Conservation (phyloP, 35 echinoderm and acorn worm species). For the Chiridota heheva region DNA sequence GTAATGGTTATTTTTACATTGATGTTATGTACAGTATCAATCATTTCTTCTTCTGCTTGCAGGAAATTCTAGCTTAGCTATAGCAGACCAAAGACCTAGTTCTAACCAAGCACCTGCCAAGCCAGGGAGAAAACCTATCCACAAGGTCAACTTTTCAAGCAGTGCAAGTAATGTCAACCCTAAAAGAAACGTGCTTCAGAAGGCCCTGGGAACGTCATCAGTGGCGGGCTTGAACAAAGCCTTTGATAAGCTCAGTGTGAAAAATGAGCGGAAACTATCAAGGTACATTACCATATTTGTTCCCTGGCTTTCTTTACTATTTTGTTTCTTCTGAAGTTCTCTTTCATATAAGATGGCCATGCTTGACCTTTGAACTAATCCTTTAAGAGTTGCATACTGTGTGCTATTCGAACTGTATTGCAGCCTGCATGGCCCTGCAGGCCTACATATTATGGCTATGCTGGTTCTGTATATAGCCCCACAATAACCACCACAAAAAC, state of each 20-base stretch:
- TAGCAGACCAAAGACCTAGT: neutral
- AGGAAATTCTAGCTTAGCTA: too few species aligned
- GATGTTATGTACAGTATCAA: too few species aligned
- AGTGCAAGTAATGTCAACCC: slow-evolving; percentile 76
- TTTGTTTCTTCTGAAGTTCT: neutral
- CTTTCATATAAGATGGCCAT: neutral
- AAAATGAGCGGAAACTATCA: slow-evolving; percentile 46
- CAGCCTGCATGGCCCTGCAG: neutral
- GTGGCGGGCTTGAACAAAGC: slow-evolving; percentile 40
- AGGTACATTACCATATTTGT: slow-evolving; percentile 1
- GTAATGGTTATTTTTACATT: too few species aligned
- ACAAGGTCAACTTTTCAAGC: slow-evolving; percentile 51
- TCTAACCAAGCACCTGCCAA: neutral
- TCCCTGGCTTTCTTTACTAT: neutral
- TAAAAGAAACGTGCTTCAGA: slow-evolving; percentile 60
- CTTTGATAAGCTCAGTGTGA: slow-evolving; percentile 60
- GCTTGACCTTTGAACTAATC: neutral
- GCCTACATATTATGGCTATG: neutral
- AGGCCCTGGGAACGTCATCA: slow-evolving; percentile 10
- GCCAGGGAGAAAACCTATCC: neutral
- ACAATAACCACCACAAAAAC: too few species aligned
- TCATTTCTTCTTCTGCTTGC: too few species aligned
- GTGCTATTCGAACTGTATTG: neutral
- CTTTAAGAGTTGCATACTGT: neutral
- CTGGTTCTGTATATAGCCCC: too few species aligned